These are phyloP conservation scores for Matsumyia berberina DNA, from an alignment of 2,888 invertebrate genomes.

Conservation along the genomic window DNA sequence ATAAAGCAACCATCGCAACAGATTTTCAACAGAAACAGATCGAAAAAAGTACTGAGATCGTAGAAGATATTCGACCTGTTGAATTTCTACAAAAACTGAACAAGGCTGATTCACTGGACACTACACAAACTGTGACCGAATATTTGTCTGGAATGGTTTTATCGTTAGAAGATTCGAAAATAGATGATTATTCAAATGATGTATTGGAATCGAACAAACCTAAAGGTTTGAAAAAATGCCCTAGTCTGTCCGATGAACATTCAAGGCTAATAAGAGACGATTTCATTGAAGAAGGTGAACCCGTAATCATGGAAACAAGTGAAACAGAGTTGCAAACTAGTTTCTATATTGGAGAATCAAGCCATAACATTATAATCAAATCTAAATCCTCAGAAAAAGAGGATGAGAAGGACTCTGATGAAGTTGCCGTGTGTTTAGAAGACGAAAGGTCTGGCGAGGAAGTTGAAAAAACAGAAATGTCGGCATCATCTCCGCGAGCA, in stretches of 20 bases:
- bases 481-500: neutral
- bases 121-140: constrained; percentile 5
- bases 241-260: constrained; percentile 24
- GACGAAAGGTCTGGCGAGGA: constrained; percentile 70
- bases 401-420: constrained; percentile 77
- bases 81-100: neutral
- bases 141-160: neutral
- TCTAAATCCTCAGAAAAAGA: constrained; percentile 78
- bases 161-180: neutral
- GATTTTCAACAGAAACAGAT: neutral
- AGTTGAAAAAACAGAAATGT: neutral
- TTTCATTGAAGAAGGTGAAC: neutral
- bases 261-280: neutral
- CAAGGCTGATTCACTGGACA: neutral
- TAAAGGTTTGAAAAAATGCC: constrained; percentile 5
- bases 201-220: neutral
- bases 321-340: constrained; percentile 78
- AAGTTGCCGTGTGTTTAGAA: constrained; percentile 80
- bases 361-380: constrained; percentile 83
- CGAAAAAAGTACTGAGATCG: neutral
- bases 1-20: neutral
- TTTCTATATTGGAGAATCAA: constrained; percentile 84
- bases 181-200: neutral
- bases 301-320: constrained; percentile 76
- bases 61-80: neutral